Evolutionary conservation across 2,797 vertebrate genomes (phyloP), one percentile per base, ranked within the genome.

Genomic region (Lagodon rhomboides): DNA sequence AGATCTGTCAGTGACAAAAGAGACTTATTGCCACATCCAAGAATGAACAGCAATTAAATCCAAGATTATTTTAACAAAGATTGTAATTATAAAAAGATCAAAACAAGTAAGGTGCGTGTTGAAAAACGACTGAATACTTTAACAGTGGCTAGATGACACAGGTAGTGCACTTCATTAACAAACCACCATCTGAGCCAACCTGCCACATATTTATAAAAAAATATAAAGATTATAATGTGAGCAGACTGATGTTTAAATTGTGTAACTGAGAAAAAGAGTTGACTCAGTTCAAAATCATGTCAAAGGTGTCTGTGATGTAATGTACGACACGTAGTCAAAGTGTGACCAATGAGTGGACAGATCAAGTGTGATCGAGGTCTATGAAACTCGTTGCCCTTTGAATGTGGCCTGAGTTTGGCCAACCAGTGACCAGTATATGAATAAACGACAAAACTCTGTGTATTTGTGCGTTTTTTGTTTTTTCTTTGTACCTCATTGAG

Each of bases 401-500:
- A 80, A 51, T 38, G 16, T 27, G 18, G 27, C 44, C 20, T 20
- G 4, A 11, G 13, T 66, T n/a, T 7, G 8, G 43, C 5, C 12
- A 49, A 47, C 17, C 3, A 13, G 13, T 10, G n/a, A 50, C 34
- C 4, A 68, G 25, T 43, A 1, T 16, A 38, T 23, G 22, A 23
- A 23, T 25, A n/a, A 43, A 47, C 18, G 13, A 41, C 5, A 44
- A 67, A 47, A 62, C 4, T 3, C 11, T 44, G 43, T 17, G 2
- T 17, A 15, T 47, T 10, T 44, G 55, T 41, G 22, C 50, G 60
- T 5, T 61, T 44, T 44, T 44, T 41, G 30, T 77, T 61, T 65
- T 68, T 50, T n/a, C n/a, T 79, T 13, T 63, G 41, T 95, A 98
- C 98, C 97, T 99, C 98, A 54, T 98, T 99, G 72, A 99, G 72